These are phyloP conservation scores for Gallinago media DNA, from an alignment of 2,113 vertebrate genomes.

Conservation along the genomic window DNA sequence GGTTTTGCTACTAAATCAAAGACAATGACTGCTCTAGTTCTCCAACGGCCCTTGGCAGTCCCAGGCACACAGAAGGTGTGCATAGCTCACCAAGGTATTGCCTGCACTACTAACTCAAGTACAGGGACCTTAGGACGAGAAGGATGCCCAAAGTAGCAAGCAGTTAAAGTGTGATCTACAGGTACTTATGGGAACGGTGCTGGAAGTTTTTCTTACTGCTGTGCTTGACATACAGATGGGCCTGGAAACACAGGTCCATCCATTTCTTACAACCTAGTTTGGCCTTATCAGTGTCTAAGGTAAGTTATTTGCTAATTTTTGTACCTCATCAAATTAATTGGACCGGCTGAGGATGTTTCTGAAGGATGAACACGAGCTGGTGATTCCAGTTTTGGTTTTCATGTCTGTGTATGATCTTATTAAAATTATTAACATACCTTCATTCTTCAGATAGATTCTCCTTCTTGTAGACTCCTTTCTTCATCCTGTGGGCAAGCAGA, in stretches of 20 bases:
- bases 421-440: neutral
- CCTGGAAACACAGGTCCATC: neutral
- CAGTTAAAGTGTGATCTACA: neutral
- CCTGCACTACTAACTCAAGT: neutral
- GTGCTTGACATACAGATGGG: neutral
- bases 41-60: neutral
- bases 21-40: neutral
- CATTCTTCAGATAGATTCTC: neutral
- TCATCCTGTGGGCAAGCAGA: neutral
- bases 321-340: neutral
- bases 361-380: neutral
- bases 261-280: neutral
- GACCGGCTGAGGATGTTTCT: neutral
- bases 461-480: neutral
- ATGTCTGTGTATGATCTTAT: neutral
- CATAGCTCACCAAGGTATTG: neutral
- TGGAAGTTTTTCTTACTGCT: neutral
- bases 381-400: neutral
- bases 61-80: neutral
- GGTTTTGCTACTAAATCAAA: slow-evolving; percentile 33
- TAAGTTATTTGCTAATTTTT: neutral
- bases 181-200: neutral
- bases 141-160: neutral
- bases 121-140: neutral
- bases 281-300: neutral